These are phyloP conservation scores for Spizaetus ornatus DNA, from an alignment of 2,113 vertebrate genomes.

Conservation along the genomic window DNA sequence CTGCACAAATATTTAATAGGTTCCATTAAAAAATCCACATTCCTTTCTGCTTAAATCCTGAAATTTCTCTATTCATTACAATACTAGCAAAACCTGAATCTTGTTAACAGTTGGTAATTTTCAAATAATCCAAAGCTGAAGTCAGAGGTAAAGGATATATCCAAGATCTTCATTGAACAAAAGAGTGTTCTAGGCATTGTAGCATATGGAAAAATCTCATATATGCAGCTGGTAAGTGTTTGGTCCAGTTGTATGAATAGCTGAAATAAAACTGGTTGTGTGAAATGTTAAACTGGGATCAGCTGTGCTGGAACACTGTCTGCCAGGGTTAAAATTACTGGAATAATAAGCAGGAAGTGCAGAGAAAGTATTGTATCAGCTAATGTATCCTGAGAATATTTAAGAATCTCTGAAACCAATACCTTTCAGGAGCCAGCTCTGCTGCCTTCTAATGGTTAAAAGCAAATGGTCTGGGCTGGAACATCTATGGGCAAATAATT, in stretches of 20 bases:
- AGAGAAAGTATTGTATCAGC: background rate
- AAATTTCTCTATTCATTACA: background rate
- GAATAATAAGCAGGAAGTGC: background rate
- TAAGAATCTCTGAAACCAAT: background rate
- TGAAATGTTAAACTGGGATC: background rate
- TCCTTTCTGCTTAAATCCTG: background rate
- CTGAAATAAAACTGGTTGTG: background rate
- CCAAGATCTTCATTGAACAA: background rate
- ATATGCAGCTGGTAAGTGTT: background rate
- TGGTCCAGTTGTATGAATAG: background rate
- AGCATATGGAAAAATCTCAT: background rate
- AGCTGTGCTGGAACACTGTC: background rate
- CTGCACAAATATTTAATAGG: background rate
- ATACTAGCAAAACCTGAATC: background rate
- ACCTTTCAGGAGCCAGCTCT: background rate
- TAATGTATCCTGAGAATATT: background rate
- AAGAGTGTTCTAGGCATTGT: background rate
- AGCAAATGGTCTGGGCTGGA: background rate
- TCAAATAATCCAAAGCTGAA: background rate
- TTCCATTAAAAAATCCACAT: background rate
- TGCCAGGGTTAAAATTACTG: background rate
- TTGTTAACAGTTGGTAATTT: background rate
- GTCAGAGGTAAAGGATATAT: background rate
- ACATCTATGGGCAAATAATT: background rate
- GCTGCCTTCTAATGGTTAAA: background rate